Conservation (phyloP, 2,113 vertebrate genomes). For the Nanorana parkeri region DNA sequence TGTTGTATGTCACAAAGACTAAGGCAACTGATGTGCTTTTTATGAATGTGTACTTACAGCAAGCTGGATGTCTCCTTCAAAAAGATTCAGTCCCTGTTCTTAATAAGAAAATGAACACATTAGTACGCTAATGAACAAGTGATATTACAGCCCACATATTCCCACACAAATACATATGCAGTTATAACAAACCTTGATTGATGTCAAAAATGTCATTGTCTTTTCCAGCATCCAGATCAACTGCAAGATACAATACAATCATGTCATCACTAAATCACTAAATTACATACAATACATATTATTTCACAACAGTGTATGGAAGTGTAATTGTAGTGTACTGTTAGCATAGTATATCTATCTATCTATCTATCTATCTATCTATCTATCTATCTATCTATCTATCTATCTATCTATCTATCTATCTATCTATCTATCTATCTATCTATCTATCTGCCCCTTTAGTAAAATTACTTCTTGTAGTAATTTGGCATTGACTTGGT, state of each 20-base stretch:
- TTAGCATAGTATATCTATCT: too few species aligned
- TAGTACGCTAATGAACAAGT: background rate
- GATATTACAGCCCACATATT: too few species aligned
- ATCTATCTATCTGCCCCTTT: too few species aligned
- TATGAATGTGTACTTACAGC: conserved; percentile 70
- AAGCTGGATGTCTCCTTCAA: conserved; percentile 86
- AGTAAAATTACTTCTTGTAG: too few species aligned
- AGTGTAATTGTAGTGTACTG: too few species aligned
- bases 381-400: too few species aligned
- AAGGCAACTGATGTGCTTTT: background rate
- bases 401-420: too few species aligned
- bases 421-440: too few species aligned
- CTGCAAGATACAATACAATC: conserved; percentile 58
- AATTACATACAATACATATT: background rate
- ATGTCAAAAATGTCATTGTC: conserved; percentile 90
- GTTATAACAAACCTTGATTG: conserved; percentile 82
- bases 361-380: too few species aligned
- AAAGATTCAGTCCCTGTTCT: conserved; percentile 75
- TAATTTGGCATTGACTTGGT: too few species aligned
- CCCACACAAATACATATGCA: conserved; percentile 23
- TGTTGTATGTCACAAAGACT: too few species aligned
- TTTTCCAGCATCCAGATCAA: conserved; percentile 82
- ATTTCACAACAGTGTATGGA: too few species aligned
- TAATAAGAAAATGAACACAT: conserved; percentile 9
- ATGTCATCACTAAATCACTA: background rate